Base-by-base conservation (phyloP, 2,888 invertebrate species). In the Oxyscelio sp. region DNA sequence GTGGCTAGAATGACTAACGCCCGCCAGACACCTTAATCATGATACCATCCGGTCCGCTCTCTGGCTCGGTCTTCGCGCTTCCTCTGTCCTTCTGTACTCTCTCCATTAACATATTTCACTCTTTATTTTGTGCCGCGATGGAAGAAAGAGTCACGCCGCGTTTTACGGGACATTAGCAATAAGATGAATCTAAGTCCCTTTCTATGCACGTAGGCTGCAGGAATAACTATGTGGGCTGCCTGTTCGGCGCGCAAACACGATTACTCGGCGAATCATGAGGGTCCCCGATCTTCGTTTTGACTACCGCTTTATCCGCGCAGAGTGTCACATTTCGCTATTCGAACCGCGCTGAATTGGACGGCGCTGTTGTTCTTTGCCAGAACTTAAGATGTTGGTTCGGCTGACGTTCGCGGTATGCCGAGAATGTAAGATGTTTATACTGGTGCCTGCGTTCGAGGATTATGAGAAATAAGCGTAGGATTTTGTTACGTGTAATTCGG, bases 41-140 rank as follows among this genome's bases (percentile, higher is more conserved):
- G 91, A 91, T 90, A 90, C 87, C 89, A 91, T 90, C 90, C 89
- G 87, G 79, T 85, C 74, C 83, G 71, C 65, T 79, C 68, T 75
- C 75, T 80, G 79, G 61, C 71, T 79, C 71, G 40, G 73, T 56
- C 77, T 71, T 52, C 80, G 79, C 68, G 80, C 84, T 70, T 74
- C 79, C 75, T 70, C 61, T 48, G 50, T 34, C 68, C n/a, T n/a
- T n/a, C n/a, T n/a, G n/a, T n/a, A n/a, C n/a, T n/a, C 58, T 74
- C 90, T 90, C 91, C 91, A 91, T 92, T 92, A 91, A 92, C 92
- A 91, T 91, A 91, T 92, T 91, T 91, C 90, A 92, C 88, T 90
- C 88, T 90, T 91, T 91, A 91, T 92, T 91, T 92, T 88, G 87
- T 86, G 83, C 88, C 79, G 81, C 85, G 84, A 73, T 59, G 78